Evolutionary conservation across 2,797 vertebrate genomes (phyloP).

Genomic region (Paratrypauchen microcephalus): DNA sequence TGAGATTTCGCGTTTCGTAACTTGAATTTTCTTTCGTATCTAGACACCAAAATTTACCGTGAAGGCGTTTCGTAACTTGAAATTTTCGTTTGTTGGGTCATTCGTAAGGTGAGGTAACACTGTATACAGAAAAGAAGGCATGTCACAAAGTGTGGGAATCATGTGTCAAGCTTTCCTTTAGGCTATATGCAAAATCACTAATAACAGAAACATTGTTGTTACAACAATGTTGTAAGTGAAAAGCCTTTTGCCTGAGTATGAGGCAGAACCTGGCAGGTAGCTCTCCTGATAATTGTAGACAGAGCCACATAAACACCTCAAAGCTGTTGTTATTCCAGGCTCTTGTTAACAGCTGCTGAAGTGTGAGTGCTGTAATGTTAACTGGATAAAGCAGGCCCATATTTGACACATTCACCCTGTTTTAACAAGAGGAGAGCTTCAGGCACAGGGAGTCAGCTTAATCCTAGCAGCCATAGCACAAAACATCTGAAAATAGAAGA

Average conservation of each 20-base stretch:
- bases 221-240: conserved; percentile 75
- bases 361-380: conserved; percentile 53
- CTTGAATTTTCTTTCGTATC: no score
- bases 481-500: conserved; percentile 34
- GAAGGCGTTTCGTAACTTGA: no score
- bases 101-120: no score
- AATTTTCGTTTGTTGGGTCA: no score
- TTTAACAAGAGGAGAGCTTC: conserved; percentile 42
- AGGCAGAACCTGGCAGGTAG: conserved; percentile 69
- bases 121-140: background rate
- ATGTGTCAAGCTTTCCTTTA: conserved; percentile 46
- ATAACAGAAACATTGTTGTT: conserved; percentile 68
- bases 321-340: conserved; percentile 73
- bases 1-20: no score
- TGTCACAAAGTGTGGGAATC: conserved; percentile 42
- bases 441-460: conserved; percentile 44
- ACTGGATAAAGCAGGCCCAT: conserved; percentile 42
- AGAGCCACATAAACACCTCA: conserved; percentile 68
- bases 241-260: conserved; percentile 69
- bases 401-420: conserved; percentile 45
- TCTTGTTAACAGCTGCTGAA: conserved; percentile 70
- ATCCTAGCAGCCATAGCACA: conserved; percentile 26
- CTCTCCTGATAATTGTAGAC: conserved; percentile 76
- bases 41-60: no score
- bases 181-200: conserved; percentile 44